Evolutionary conservation across 2,888 invertebrate genomes (phyloP).

Genomic region (Cosmia trapezina): DNA sequence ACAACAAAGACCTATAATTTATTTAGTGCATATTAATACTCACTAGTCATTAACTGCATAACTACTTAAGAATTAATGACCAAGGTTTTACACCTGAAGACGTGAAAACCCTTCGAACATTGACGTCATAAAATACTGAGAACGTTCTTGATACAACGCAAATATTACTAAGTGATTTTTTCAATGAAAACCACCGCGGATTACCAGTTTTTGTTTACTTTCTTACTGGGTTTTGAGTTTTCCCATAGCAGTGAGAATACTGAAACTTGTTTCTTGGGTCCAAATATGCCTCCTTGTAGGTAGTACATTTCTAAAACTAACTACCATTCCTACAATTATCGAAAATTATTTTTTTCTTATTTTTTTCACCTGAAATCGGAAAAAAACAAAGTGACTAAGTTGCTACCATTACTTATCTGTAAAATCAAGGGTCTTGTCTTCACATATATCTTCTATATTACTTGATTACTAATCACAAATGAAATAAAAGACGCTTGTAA

Average conservation of each 20-base stretch:
- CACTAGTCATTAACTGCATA: background rate
- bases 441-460: background rate
- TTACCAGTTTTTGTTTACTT: conserved; percentile 43
- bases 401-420: background rate
- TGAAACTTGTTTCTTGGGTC: background rate
- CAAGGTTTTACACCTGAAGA: conserved; percentile 4
- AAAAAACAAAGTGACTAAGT: no score
- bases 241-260: background rate
- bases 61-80: conserved; percentile 15
- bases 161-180: conserved; percentile 31
- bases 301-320: no score
- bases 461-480: background rate
- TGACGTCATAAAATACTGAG: conserved; percentile 22
- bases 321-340: no score
- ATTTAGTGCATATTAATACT: background rate
- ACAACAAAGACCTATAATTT: conserved; percentile 12
- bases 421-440: background rate
- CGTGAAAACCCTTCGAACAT: conserved; percentile 25
- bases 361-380: background rate
- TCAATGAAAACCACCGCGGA: conserved; percentile 17
- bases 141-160: conserved; percentile 1
- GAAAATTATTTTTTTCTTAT: no score
- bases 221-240: background rate
- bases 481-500: background rate
- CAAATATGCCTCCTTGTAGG: background rate